Percentiles rank a stretch among this genome's conserved stretches.
phyloP scores from a whole-genome alignment of 2,888 invertebrate species.

The Agapostemon virescens region DNA sequence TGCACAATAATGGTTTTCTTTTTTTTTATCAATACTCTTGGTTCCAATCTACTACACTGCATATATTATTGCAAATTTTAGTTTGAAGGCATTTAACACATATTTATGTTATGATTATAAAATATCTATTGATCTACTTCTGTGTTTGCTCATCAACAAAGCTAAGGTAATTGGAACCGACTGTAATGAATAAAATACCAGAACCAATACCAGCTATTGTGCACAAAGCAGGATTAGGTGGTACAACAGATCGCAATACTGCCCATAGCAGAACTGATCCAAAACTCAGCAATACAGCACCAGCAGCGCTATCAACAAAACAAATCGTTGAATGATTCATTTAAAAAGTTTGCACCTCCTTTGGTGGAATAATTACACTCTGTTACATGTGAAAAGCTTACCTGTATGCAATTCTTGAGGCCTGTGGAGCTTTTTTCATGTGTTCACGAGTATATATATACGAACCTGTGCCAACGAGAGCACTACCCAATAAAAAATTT shows the following conservation, averaged over 20 bases:
- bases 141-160: conserved; percentile 84
- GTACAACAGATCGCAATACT: conserved; percentile 89
- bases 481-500: conserved; percentile 89
- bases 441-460: conserved; percentile 92
- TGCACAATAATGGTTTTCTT: conserved; percentile 18
- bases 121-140: conserved; percentile 72
- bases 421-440: conserved; percentile 84
- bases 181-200: conserved; percentile 85
- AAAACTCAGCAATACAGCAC: conserved; percentile 91
- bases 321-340: conserved; percentile 3
- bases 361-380: conserved; percentile 2
- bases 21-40: neutral
- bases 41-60: conserved; percentile 29
- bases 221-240: conserved; percentile 85
- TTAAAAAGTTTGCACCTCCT: neutral
- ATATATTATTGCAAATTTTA: conserved; percentile 39
- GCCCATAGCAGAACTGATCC: conserved; percentile 95
- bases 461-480: conserved; percentile 90
- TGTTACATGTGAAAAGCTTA: conserved; percentile 73
- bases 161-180: conserved; percentile 85
- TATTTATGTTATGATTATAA: conserved; percentile 28
- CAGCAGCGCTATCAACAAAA: conserved; percentile 82
- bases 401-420: conserved; percentile 86
- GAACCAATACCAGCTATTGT: conserved; percentile 87
- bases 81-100: conserved; percentile 34